Evolutionary conservation across 2,888 invertebrate species (phyloP), one percentile per base, ranked within the genome.

Genomic region (Pemphredon lugubris): DNA sequence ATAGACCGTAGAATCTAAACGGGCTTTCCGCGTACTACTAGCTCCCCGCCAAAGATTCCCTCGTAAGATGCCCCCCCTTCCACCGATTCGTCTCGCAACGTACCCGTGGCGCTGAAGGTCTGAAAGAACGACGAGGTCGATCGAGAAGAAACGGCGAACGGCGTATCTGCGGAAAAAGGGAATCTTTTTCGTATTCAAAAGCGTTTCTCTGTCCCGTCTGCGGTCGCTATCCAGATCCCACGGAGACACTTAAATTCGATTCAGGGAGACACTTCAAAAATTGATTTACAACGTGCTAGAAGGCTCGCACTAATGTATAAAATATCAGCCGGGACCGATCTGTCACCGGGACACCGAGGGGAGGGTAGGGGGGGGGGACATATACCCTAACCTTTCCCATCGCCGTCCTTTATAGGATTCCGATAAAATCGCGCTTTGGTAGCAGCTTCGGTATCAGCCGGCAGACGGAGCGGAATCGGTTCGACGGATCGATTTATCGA

Each of bases 281-380:
- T 77, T 75, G 75, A 69, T 77, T 77, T 72, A 77, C 75, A 72
- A 63, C 50, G 65, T 59, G 75, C 60, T 63, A 53, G 70, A 13
- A 59, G 57, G 45, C 39, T 14, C 34, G 2, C 55, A 66, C 72
- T 72, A 67, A 77, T 77, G 74, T 77, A 71, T 77, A 77, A 77
- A 77, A 77, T 77, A 77, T 71, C 55, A 74, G 59, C 14, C 45
- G 30, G 13, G 30, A 14, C n/a, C 55, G 44, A 60, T 54, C 57
- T 42, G 47, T 42, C 58, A 39, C 20, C 26, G 18, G 23, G 32
- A 18, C 26, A 26, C 4, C 26, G 26, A 7, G 26, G n/a, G n/a
- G n/a, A n/a, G n/a, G n/a, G n/a, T n/a, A n/a, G n/a, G n/a, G n/a
- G n/a, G n/a, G n/a, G n/a, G n/a, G n/a, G n/a, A 23, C 14, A 21